Base-by-base conservation (phyloP, 2,113 vertebrate genomes). In the Macroglossus sobrinus region DNA sequence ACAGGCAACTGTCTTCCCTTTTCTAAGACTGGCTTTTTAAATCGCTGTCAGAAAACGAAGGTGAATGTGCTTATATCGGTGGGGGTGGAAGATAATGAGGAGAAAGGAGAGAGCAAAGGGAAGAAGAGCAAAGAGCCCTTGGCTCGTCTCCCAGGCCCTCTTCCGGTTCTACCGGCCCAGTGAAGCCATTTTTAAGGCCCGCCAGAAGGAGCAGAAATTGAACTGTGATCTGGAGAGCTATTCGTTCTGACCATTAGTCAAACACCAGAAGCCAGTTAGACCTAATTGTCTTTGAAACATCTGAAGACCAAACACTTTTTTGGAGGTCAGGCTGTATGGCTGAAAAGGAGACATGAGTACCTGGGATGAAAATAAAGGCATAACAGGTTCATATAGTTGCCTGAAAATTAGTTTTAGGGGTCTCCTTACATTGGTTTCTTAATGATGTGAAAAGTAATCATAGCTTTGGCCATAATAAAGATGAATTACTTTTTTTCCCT, bases 391-490 rank as follows among this genome's bases (percentile, higher is more conserved):
- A 92, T 79, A 97, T 33, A 79, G 89, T 35, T 95, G 22, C 38
- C 0, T 94, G 96, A 88, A 97, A 97, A 98, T 97, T 38, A 96
- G 94, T 97, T 98, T 55, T 33, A 78, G 93, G 93, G 97, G 97
- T 97, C 97, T 98, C 95, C 85, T 97, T 21, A 45, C 18, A 0
- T 95, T 82, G 96, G 92, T 97, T 96, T 92, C 97, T 97, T 98
- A 98, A 98, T 97, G 98, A 97, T 94, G 95, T 97, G 97, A 97
- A 97, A 97, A 93, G 4, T 40, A 96, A 97, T 66, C 96, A 97
- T 97, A 64, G 97, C 98, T 98, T 97, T 89, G 90, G 96, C 98
- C 97, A 97, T 98, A 99, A 99, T 99, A 99, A 99, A 99, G 98
- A 99, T 98, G 97, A 99, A 99, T 99, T 98, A 98, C 98, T 95